These are phyloP conservation scores for Circaetus cinerascens DNA, from an alignment of 2,113 vertebrate species.

Conservation along the genomic window DNA sequence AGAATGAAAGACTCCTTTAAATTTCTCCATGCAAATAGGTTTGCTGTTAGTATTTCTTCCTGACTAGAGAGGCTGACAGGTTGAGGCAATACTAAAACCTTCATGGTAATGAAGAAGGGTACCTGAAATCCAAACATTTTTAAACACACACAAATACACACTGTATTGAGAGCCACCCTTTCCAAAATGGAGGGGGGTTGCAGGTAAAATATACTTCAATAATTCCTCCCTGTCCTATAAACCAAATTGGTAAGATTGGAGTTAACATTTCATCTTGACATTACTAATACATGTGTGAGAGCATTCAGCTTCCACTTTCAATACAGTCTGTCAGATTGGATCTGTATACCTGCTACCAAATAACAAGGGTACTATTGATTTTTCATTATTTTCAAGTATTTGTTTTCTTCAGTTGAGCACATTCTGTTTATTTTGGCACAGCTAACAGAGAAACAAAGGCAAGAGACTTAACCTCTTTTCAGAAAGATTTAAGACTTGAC, in stretches of 20 bases:
- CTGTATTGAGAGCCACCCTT: neutral
- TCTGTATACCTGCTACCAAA: constrained; percentile 49
- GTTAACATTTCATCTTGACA: constrained; percentile 54
- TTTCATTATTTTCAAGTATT: constrained; percentile 60
- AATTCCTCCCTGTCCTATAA: neutral
- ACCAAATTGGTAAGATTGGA: neutral
- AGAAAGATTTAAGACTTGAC: constrained; percentile 28
- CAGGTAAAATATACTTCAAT: neutral
- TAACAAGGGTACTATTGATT: constrained; percentile 63
- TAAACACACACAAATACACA: neutral
- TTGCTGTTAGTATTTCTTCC: constrained; percentile 30
- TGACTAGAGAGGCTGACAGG: constrained; percentile 8
- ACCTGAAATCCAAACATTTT: neutral
- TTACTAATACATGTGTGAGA: neutral
- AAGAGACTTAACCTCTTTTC: constrained; percentile 27
- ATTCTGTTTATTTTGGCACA: constrained; percentile 51
- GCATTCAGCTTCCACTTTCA: constrained; percentile 44
- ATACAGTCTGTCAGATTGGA: constrained; percentile 33
- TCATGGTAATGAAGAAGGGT: neutral
- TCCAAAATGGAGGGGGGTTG: neutral
- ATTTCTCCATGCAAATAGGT: constrained; percentile 18
- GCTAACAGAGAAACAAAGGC: constrained; percentile 19
- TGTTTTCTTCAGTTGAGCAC: constrained; percentile 56
- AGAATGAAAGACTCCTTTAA: constrained; percentile 44
- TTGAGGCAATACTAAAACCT: constrained; percentile 33